Evolutionary conservation across 2,113 vertebrate genomes (phyloP).

Genomic region (Monopterus albus): DNA sequence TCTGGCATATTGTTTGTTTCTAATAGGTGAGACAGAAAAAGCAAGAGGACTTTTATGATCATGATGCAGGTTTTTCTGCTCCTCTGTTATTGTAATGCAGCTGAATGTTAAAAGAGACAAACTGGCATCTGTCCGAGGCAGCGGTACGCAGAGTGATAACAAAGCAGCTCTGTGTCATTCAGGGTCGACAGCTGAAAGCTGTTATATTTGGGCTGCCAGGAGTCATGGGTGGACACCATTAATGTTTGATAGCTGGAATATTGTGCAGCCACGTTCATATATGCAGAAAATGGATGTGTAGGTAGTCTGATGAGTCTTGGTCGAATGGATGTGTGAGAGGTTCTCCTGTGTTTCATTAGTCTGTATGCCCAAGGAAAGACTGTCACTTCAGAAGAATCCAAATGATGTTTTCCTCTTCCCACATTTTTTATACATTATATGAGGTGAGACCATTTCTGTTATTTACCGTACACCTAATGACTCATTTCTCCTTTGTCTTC

Average conservation of each 20-base stretch:
- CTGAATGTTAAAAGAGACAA: constrained; percentile 39
- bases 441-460: background rate
- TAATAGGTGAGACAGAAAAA: constrained; percentile 6
- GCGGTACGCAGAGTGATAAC: constrained; percentile 39
- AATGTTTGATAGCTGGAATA: constrained; percentile 35
- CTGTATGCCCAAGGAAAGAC: background rate
- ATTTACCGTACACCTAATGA: background rate
- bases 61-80: constrained; percentile 30
- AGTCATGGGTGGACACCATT: constrained; percentile 43
- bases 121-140: constrained; percentile 11
- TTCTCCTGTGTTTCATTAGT: constrained; percentile 1
- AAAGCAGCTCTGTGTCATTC: constrained; percentile 12
- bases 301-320: constrained; percentile 3
- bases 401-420: constrained; percentile 11
- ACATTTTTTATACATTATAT: background rate
- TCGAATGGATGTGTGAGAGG: constrained; percentile 18
- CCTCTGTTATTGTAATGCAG: constrained; percentile 21
- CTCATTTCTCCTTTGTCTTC: constrained; percentile 5
- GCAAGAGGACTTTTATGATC: constrained; percentile 11
- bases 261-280: constrained; percentile 16
- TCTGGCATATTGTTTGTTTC: constrained; percentile 9
- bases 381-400: constrained; percentile 12
- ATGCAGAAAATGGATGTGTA: constrained; percentile 2
- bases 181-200: constrained; percentile 35
- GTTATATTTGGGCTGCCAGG: constrained; percentile 36